These are phyloP conservation scores for Pangasius sanitwongsei DNA, from an alignment of 2,797 vertebrate species.

Conservation along the genomic window DNA sequence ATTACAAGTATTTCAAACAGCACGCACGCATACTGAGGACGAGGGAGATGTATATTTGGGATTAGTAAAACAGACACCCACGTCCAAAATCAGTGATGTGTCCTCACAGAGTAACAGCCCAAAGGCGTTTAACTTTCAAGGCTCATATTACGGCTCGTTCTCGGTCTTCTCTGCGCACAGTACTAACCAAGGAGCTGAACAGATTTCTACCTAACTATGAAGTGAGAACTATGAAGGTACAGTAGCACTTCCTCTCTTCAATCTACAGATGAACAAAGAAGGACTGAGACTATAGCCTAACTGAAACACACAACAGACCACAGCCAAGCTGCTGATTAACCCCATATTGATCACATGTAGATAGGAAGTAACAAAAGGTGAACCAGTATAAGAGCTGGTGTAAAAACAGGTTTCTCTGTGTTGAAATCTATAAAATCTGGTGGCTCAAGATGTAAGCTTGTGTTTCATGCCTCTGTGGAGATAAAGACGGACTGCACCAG, in stretches of 20 bases:
- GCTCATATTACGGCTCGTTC: background rate
- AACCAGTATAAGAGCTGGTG: background rate
- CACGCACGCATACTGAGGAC: background rate
- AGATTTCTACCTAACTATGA: background rate
- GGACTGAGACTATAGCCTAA: background rate
- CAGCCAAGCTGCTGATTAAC: background rate
- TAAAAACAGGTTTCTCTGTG: conserved; percentile 10
- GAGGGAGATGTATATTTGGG: background rate
- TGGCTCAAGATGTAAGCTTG: background rate
- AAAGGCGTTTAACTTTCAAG: background rate
- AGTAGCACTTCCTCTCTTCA: conserved; percentile 13
- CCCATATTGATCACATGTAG: background rate
- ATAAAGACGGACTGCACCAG: background rate
- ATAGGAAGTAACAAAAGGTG: background rate
- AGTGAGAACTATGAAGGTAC: background rate
- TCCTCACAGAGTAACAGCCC: background rate
- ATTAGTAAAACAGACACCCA: background rate
- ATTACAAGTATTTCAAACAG: background rate
- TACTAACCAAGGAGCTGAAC: background rate
- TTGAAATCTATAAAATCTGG: background rate
- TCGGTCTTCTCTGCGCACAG: background rate
- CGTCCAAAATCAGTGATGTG: background rate
- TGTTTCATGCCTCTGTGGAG: background rate
- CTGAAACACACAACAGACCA: background rate
- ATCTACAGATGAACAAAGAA: background rate